Base-by-base conservation (phyloP, 2,797 vertebrate species). In the Enteromius radiatus region DNA sequence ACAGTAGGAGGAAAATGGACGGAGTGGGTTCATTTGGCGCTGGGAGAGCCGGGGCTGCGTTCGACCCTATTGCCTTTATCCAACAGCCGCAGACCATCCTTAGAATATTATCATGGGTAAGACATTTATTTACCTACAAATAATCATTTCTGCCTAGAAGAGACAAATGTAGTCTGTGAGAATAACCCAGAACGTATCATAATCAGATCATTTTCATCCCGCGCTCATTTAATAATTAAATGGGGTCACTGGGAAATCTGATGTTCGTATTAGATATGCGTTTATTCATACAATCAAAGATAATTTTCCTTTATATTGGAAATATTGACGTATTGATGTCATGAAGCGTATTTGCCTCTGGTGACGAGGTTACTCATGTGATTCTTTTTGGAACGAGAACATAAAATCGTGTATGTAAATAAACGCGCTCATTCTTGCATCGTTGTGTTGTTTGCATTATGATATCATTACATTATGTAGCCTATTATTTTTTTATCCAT, bases 21-120 rank as follows among this genome's bases (percentile, higher is more conserved):
- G 97, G 96, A 91, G 97, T 96, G 89, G 95, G 95, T 88, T 98
- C 97, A 86, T 99, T 98, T 86, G 97, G 97, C 91, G 97, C 97
- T 83, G 97, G 97, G 78, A 94, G 95, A 87, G 92, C 96, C 70
- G 98, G 98, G 87, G 89, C 95, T 82, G 92, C 90, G 38, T 84
- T 97, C 76, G 97, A 98, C 92, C 97, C 96, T 61, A 61, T 97
- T 65, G 90, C 95, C 85, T 99, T 98, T 89, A 92, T 94, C 61
- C 95, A 95, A 87, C 96, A 97, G 88, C 98, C 97, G 63, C 96
- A 97, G 94, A 98, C 97, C 91, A 93, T 99, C 85, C 94, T 99
- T 45, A 93, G 97, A 92, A 91, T 95, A 84, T 87, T 95, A 61
- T 92, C 95, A 84, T 98, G 96, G 98, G 98, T 98, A 93, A 98